A percentile compares a stretch with the other conserved stretches of the same genome.
phyloP scores from a whole-genome alignment of 1,140 invertebrate genomes.

The Hetaerina americana region DNA sequence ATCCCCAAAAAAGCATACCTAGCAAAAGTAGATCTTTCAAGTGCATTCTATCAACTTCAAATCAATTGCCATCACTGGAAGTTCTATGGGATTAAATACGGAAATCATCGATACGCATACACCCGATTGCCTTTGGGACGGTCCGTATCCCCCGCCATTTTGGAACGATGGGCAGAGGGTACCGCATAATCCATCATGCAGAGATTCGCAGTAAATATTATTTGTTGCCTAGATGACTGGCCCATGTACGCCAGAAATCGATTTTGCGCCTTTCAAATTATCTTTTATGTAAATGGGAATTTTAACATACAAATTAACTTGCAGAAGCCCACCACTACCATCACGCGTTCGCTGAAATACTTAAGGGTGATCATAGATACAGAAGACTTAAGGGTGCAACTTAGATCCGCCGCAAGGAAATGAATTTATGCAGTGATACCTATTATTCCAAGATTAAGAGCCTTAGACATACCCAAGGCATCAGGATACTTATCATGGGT shows the following conservation, averaged over 20 bases:
- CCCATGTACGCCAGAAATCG: background rate
- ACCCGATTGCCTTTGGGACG: background rate
- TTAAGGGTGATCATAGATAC: background rate
- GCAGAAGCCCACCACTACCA: background rate
- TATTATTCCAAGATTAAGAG: background rate
- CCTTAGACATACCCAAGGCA: background rate
- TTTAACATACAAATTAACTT: background rate
- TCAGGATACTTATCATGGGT: background rate
- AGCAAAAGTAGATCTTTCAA: background rate
- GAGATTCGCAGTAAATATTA: background rate
- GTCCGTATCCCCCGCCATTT: background rate
- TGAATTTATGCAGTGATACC: background rate
- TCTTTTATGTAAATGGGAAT: background rate
- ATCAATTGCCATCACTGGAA: background rate
- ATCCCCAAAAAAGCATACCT: background rate
- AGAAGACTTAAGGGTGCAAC: background rate
- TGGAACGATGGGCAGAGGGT: background rate
- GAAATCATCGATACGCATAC: background rate
- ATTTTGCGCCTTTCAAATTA: background rate
- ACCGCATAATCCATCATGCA: background rate
- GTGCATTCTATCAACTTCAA: background rate
- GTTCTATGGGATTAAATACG: background rate
- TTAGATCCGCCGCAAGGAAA: background rate
- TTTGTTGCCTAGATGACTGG: background rate
- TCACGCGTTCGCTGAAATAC: background rate